Evolutionary conservation across 2,113 vertebrate genomes (phyloP).

Genomic region (Cyrtonyx montezumae): DNA sequence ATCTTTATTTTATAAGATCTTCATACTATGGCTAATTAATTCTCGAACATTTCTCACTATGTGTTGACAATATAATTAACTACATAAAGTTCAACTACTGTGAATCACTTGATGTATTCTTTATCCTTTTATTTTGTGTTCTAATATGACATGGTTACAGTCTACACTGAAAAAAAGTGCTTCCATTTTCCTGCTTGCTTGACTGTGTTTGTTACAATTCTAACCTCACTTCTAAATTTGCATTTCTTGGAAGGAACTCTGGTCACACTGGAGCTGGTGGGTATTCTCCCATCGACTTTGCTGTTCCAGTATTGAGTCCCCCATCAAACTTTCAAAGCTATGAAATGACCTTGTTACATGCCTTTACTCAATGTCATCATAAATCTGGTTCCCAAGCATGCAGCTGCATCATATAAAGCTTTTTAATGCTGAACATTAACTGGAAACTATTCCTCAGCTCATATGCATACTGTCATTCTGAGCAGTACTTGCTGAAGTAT

Average conservation of each 20-base stretch:
- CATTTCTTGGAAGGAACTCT: neutral
- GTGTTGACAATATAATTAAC: neutral
- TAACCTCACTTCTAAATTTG: neutral
- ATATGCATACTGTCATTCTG: neutral
- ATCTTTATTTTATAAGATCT: neutral
- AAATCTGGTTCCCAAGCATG: neutral
- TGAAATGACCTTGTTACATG: neutral
- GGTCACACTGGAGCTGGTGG: neutral
- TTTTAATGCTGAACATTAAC: neutral
- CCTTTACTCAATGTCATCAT: neutral
- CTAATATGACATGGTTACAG: neutral
- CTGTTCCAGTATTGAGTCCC: neutral
- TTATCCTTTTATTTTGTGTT: neutral
- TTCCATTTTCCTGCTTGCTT: neutral
- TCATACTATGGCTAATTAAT: neutral
- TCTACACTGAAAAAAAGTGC: neutral
- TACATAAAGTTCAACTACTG: neutral
- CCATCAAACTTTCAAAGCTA: accelerated
- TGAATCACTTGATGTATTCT: neutral
- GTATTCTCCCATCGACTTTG: neutral
- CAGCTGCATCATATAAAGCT: neutral
- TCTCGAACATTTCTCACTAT: neutral
- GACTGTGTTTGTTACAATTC: neutral
- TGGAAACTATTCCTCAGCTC: neutral
- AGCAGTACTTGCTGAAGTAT: neutral